phyloP scores from a whole-genome alignment of 2,113 vertebrate species.

The Megaptera novaeangliae region DNA sequence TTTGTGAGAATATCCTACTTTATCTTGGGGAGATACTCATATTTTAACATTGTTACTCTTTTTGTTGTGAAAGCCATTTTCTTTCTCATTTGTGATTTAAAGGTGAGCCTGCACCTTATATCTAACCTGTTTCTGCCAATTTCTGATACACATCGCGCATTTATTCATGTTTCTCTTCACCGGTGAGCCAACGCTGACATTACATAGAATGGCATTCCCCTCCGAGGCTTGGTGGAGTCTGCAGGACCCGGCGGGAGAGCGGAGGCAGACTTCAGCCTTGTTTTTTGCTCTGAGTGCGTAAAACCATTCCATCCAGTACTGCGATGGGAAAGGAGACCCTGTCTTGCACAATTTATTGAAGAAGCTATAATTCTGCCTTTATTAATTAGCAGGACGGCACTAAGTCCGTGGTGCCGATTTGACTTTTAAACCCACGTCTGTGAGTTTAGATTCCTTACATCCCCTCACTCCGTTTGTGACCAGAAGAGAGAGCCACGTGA shows the following conservation, averaged over 20 bases:
- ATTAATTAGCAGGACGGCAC: not conserved
- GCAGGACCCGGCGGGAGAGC: fast-evolving
- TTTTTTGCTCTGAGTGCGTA: too few species aligned
- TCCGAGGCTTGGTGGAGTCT: not conserved
- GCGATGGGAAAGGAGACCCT: fast-evolving
- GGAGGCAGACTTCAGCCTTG: too few species aligned
- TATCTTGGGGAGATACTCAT: not conserved
- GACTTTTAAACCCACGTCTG: fast-evolving
- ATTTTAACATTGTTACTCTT: not conserved
- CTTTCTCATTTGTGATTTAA: not conserved
- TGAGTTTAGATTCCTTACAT: too few species aligned
- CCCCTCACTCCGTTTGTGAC: fast-evolving
- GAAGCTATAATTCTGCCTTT: not conserved
- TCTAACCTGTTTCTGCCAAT: not conserved
- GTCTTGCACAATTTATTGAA: not conserved
- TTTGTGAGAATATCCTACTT: not conserved
- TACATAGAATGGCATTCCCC: not conserved
- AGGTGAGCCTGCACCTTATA: not conserved
- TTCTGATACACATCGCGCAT: not conserved
- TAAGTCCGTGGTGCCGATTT: fast-evolving
- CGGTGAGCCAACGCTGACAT: not conserved
- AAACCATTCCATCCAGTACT: fast-evolving
- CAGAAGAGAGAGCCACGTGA: fast-evolving
- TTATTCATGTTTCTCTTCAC: not conserved
- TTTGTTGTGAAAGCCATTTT: not conserved